phyloP scores from a whole-genome alignment of 2,113 vertebrate species.

The Capreolus pygargus region DNA sequence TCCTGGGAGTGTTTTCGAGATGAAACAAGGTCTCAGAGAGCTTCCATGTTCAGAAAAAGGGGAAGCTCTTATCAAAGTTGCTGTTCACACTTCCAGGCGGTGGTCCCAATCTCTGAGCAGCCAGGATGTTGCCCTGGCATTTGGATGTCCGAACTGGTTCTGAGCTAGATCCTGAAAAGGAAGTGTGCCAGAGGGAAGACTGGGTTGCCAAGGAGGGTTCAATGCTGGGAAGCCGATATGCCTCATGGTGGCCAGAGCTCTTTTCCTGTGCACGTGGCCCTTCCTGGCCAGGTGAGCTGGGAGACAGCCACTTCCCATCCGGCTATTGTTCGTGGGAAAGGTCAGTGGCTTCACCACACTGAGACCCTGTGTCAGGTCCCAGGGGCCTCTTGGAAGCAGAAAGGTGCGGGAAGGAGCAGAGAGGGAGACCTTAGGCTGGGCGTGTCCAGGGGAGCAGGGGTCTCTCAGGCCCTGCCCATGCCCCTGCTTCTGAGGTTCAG shows the following conservation, averaged over 20 bases:
- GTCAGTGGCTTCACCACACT: fast-evolving
- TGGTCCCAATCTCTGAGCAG: not conserved
- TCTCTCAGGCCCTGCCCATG: not conserved
- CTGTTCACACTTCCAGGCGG: not conserved
- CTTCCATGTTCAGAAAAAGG: not conserved
- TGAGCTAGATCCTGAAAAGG: not conserved
- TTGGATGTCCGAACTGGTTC: not conserved
- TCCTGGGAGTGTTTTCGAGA: not conserved
- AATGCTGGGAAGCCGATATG: not conserved
- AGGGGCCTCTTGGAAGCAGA: not conserved
- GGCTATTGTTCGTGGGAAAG: not conserved
- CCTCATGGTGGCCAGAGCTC: too few relatives aligned
- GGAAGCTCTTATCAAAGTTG: not conserved
- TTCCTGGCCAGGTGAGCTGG: not conserved
- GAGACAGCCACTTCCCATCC: not conserved
- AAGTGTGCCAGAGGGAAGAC: not conserved
- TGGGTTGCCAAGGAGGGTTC: too few relatives aligned
- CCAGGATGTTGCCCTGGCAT: fast-evolving
- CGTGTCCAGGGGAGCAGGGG: not conserved
- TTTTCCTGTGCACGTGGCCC: not conserved
- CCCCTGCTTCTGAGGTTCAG: not conserved
- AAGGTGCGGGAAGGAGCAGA: not conserved
- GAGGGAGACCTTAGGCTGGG: not conserved
- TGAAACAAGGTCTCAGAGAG: not conserved
- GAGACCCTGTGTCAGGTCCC: not conserved